These are phyloP conservation scores for Beris morrisii DNA, from an alignment of 2,888 invertebrate genomes.

Conservation along the genomic window DNA sequence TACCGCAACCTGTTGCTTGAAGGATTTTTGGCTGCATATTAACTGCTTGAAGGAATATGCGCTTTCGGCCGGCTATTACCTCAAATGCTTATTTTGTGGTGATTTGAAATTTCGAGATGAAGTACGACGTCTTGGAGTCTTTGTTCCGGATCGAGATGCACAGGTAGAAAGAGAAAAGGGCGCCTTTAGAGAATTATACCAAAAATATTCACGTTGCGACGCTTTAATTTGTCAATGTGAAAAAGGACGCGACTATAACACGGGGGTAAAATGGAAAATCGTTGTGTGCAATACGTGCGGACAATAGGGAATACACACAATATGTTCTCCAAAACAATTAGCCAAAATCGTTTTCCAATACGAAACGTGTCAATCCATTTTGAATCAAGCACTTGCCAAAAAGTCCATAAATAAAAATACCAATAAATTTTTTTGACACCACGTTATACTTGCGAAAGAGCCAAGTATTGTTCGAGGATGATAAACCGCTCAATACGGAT, in stretches of 20 bases:
- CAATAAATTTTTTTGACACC: background rate
- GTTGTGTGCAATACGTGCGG: constrained; percentile 45
- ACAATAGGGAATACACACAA: constrained; percentile 44
- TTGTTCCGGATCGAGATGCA: constrained; percentile 67
- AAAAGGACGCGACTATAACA: constrained; percentile 56
- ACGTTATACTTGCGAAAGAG: background rate
- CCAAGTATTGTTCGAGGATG: background rate
- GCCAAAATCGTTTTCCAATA: background rate
- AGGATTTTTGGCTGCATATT: constrained; percentile 45
- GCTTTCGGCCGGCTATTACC: constrained; percentile 49
- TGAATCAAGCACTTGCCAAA: background rate
- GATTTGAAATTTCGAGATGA: constrained; percentile 45
- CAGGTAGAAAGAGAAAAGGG: constrained; percentile 75
- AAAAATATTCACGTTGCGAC: constrained; percentile 64
- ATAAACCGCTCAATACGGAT: background rate
- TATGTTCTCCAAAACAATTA: background rate
- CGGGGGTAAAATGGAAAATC: constrained; percentile 43
- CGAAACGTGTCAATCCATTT: background rate
- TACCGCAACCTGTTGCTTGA: constrained; percentile 44
- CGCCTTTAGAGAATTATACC: constrained; percentile 71
- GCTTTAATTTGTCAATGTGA: constrained; percentile 65
- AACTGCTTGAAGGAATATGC: constrained; percentile 49
- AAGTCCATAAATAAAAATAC: background rate
- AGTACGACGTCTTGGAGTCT: constrained; percentile 47
- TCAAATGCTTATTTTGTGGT: constrained; percentile 51